phyloP scores from a whole-genome alignment of 1,140 invertebrate genomes.

The Penaeus indicus region DNA sequence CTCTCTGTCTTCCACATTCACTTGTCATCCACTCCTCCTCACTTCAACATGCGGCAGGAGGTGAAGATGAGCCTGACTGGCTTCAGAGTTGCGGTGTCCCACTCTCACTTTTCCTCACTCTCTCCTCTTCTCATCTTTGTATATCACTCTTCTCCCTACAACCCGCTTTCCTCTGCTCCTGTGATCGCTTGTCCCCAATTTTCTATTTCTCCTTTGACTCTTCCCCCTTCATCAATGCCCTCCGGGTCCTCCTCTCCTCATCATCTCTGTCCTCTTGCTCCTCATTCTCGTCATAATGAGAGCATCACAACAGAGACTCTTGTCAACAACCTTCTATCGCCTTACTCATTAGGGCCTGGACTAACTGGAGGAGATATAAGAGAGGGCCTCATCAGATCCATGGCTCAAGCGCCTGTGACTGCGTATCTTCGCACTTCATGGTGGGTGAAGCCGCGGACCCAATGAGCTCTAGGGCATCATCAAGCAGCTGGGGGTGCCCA shows the following conservation, averaged over 20 bases:
- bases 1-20: too few species aligned
- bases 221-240: too few species aligned
- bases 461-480: conserved; percentile 97
- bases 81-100: not conserved
- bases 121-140: conserved; percentile 47
- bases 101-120: not conserved
- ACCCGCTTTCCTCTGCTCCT: too few species aligned
- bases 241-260: conserved; percentile 16
- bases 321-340: conserved; percentile 75
- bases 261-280: conserved; percentile 38
- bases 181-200: too few species aligned
- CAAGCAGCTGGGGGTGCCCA: conserved; percentile 98
- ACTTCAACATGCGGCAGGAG: too few species aligned
- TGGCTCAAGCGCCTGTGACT: conserved; percentile 84
- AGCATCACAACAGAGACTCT: conserved; percentile 56
- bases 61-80: not conserved
- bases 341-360: conserved; percentile 98
- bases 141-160: not conserved
- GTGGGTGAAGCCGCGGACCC: conserved; percentile 90
- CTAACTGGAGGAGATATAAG: conserved; percentile 94
- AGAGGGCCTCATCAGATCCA: conserved; percentile 79
- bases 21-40: too few species aligned
- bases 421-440: conserved; percentile 93
- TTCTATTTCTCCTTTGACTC: too few species aligned
- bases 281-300: conserved; percentile 58